Evolutionary conservation across 2,113 vertebrate species (phyloP).

Genomic region (Struthio camelus): DNA sequence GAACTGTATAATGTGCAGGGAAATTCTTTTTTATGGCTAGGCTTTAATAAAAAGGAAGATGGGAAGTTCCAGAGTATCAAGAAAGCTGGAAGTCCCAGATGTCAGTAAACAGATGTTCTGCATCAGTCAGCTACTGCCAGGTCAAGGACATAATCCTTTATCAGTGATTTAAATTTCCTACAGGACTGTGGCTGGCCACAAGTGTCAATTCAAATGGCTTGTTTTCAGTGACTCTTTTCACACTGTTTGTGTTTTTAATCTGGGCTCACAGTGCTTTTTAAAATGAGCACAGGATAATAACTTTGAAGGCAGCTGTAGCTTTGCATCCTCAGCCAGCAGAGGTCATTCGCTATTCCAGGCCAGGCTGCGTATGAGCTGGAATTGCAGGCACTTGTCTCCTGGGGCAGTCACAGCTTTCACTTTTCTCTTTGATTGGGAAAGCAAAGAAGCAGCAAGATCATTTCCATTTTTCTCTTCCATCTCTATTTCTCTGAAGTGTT

Average conservation of each 20-base stretch:
- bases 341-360: background rate
- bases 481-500: background rate
- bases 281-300: background rate
- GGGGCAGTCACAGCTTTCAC: background rate
- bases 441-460: background rate
- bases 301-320: background rate
- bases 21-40: background rate
- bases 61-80: slow-evolving; percentile 8
- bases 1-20: background rate
- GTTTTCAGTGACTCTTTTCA: background rate
- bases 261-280: background rate
- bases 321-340: background rate
- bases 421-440: background rate
- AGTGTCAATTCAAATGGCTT: background rate
- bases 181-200: background rate
- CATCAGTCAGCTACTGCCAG: background rate
- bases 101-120: slow-evolving; percentile 17
- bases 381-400: fast-evolving
- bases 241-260: background rate
- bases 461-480: background rate
- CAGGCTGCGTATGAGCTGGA: background rate
- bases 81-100: slow-evolving; percentile 32
- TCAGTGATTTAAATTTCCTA: background rate
- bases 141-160: background rate
- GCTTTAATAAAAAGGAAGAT: background rate